These are phyloP conservation scores for Neosilurus mollespiculum DNA, from an alignment of 2,797 vertebrate genomes.

Conservation along the genomic window DNA sequence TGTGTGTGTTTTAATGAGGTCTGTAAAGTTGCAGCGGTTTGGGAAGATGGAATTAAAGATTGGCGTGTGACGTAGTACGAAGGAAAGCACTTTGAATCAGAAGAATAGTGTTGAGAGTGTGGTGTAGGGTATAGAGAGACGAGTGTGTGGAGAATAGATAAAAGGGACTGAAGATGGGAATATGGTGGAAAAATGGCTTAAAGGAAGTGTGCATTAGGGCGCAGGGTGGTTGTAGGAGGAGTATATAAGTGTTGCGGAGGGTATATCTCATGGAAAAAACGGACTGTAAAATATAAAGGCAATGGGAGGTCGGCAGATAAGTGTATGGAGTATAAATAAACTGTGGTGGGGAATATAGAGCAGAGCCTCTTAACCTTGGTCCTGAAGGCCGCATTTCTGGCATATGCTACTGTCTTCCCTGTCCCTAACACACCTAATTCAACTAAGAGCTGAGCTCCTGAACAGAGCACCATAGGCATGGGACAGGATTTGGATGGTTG, in stretches of 20 bases:
- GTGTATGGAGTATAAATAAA: not conserved
- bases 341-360: not conserved
- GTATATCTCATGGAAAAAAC: not conserved
- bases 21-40: slow-evolving; percentile 32
- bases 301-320: not conserved
- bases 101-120: not conserved
- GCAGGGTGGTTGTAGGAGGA: not conserved
- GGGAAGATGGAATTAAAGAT: not conserved
- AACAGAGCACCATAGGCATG: too few relatives aligned
- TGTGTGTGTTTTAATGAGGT: slow-evolving; percentile 26
- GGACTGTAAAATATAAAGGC: not conserved
- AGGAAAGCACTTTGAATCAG: slow-evolving; percentile 8
- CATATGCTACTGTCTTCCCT: too few relatives aligned
- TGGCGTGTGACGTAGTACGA: not conserved
- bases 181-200: not conserved
- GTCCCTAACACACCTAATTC: too few relatives aligned
- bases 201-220: not conserved
- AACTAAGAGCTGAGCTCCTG: too few relatives aligned
- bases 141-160: not conserved
- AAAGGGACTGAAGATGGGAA: not conserved
- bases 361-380: too few relatives aligned
- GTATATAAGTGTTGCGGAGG: not conserved
- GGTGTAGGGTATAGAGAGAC: not conserved
- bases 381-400: too few relatives aligned
- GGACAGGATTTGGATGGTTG: too few relatives aligned